phyloP scores from a whole-genome alignment of 2,797 vertebrate genomes.

The Dryobates pubescens region DNA sequence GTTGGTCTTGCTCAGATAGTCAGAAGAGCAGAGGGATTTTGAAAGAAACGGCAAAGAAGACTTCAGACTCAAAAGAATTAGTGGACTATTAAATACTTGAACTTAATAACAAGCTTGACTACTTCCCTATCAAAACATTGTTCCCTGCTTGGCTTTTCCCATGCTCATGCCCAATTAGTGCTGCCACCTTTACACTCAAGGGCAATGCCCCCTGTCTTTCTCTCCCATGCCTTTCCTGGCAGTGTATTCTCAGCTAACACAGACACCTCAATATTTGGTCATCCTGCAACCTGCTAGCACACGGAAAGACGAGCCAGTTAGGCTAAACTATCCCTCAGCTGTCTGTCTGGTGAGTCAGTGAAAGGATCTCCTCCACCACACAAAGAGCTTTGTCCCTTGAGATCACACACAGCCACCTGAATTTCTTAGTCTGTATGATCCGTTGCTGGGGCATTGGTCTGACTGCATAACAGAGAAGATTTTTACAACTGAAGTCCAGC shows the following conservation, averaged over 20 bases:
- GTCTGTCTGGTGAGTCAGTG: neutral
- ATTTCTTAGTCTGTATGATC: neutral
- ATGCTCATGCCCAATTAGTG: conserved; percentile 44
- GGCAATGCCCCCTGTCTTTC: conserved; percentile 18
- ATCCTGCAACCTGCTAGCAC: neutral
- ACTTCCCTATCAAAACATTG: neutral
- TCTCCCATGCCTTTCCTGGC: neutral
- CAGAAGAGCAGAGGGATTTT: conserved; percentile 1
- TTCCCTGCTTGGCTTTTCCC: neutral
- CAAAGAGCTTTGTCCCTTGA: neutral
- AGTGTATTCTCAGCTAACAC: neutral
- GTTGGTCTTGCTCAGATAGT: conserved; percentile 25
- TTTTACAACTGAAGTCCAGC: neutral
- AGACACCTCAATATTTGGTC: neutral
- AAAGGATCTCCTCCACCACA: fast-evolving
- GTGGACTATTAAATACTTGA: conserved; percentile 50
- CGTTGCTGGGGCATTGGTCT: neutral
- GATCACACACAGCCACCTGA: neutral
- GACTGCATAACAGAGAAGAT: neutral
- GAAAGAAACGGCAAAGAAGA: conserved; percentile 43
- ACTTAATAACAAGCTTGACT: conserved; percentile 58
- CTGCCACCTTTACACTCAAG: conserved; percentile 13
- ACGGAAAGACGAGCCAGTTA: neutral
- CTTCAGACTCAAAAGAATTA: conserved; percentile 45
- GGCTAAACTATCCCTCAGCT: neutral